Evolutionary conservation across 2,113 vertebrate species (phyloP), one percentile per base, ranked within the genome.

Genomic region (Gadus chalcogrammus): DNA sequence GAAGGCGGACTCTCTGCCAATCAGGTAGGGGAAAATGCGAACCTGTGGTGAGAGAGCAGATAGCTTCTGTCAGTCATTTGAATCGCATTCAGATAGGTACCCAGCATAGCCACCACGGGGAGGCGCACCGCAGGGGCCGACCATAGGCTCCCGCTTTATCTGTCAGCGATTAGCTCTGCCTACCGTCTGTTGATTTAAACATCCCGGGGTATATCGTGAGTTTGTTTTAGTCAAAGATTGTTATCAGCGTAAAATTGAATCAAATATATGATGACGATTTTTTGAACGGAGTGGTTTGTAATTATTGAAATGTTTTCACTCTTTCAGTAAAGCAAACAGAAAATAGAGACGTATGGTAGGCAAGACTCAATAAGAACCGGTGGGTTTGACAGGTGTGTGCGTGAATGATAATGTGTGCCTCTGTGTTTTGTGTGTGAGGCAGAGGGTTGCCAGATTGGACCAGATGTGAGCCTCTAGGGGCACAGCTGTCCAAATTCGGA

Each of bases 1-100:
- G 82, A 99, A 99, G 61, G 95, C 96, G 42, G 95, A 95, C 88
- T 99, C 97, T 78, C 97, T 94, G 84, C 97, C 97, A 87, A 93
- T 92, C 80, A 92, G 83, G 86, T 93, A 93, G 17, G 91, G 91
- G 83, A 92, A 92, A 84, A 93, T 92, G 64, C 91, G 89, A 70
- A 93, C 90, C 92, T 92, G 82, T 1, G 24, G 75, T 85, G 67
- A 75, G 66, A 79, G 64, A 72, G 67, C 72, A 89, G 82, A 87
- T 77, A 86, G 68, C 65, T 80, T 28, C 77, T 3, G 69, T 87
- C 88, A 90, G 69, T 91, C 90, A 88, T 81, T 84, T 79, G 89
- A 88, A 88, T 89, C 75, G 7, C 70, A 75, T 73, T 82, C 79
- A 67, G 76, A 89, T 79, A 76, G 62, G 53, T 6, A 65, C 48